Evolutionary conservation across 2,888 invertebrate species (phyloP).

Genomic region (Sesamia inferens): DNA sequence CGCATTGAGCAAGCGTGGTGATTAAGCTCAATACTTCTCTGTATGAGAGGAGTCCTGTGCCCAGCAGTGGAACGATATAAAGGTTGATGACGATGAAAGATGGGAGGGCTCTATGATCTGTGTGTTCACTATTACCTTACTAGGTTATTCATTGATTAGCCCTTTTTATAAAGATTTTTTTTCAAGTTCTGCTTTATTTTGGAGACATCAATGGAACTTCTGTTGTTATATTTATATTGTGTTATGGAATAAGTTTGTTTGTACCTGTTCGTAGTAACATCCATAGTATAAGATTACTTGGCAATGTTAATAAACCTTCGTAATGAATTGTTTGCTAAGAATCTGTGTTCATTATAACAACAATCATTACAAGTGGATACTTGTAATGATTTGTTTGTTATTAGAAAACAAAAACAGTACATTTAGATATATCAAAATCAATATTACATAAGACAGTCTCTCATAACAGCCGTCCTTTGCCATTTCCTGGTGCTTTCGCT

Average conservation of each 20-base stretch:
- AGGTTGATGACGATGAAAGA: too few species aligned
- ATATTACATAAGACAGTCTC: too few species aligned
- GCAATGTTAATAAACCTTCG: conserved; percentile 1
- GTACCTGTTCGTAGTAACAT: not conserved
- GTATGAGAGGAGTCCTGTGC: too few species aligned
- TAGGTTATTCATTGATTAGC: not conserved
- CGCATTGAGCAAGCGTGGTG: too few species aligned
- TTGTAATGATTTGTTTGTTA: too few species aligned
- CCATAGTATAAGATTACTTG: not conserved
- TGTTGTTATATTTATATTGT: not conserved
- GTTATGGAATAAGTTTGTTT: not conserved
- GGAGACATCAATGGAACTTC: conserved; percentile 8
- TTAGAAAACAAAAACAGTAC: not conserved
- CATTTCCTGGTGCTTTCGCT: too few species aligned
- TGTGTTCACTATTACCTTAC: not conserved
- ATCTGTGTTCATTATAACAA: conserved; percentile 17
- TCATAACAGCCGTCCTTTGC: too few species aligned
- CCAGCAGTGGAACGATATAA: too few species aligned
- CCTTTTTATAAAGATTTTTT: too few species aligned
- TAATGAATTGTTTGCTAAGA: conserved; percentile 18
- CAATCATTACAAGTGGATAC: not conserved
- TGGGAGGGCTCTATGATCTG: too few species aligned
- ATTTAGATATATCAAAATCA: not conserved
- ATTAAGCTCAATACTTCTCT: too few species aligned
- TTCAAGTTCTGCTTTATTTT: too few species aligned